Evolutionary conservation across 2,888 invertebrate genomes (phyloP).

Genomic region (Lasiommata megera): DNA sequence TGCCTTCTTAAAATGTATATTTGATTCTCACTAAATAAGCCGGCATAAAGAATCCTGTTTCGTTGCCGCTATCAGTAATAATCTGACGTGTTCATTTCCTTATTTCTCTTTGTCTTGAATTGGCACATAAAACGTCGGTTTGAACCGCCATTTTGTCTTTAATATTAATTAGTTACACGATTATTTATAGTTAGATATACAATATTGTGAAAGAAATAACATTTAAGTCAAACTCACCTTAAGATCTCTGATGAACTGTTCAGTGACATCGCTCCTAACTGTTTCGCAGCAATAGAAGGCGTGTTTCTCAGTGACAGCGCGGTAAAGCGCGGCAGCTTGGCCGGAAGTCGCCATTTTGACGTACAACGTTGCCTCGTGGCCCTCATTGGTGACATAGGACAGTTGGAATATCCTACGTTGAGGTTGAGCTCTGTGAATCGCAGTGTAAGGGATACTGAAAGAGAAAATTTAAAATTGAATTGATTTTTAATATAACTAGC

Average conservation of each 20-base stretch:
- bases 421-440: constrained; percentile 90
- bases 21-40: too few species aligned
- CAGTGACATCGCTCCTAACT: constrained; percentile 91
- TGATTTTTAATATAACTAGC: neutral
- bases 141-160: neutral
- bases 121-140: too few species aligned
- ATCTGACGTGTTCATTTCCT: too few species aligned
- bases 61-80: too few species aligned
- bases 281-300: constrained; percentile 97
- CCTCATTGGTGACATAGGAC: constrained; percentile 86
- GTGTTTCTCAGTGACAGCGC: constrained; percentile 94
- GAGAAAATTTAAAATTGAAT: neutral
- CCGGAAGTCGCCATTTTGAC: constrained; percentile 91
- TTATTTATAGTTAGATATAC: neutral
- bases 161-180: neutral
- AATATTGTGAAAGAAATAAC: neutral
- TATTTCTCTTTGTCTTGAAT: too few species aligned
- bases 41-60: too few species aligned
- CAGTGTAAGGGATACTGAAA: constrained; percentile 89
- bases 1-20: too few species aligned
- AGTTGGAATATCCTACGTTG: constrained; percentile 88
- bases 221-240: constrained; percentile 74
- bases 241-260: constrained; percentile 93
- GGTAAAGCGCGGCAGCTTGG: constrained; percentile 90
- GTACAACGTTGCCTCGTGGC: constrained; percentile 85